Percentiles rank a stretch among this genome's conserved stretches.
These are phyloP conservation scores for Sciaenops ocellatus DNA, from an alignment of 2,797 vertebrate genomes.

Conservation along the genomic window DNA sequence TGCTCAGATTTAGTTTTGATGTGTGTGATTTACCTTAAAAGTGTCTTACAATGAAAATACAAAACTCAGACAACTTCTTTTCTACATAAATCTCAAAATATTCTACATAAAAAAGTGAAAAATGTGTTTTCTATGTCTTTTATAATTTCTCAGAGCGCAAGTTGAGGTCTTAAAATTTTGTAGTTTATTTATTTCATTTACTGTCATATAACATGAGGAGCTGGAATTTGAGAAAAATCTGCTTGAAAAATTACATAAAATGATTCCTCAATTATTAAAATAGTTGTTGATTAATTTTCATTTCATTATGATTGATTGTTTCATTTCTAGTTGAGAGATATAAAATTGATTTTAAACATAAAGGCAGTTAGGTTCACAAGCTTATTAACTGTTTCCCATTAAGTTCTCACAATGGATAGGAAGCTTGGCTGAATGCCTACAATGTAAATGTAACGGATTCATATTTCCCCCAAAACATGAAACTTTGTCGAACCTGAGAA, in stretches of 20 bases:
- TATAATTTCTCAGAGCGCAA: background rate
- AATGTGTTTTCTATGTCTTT: background rate
- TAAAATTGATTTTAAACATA: constrained; percentile 2
- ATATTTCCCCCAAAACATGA: constrained; percentile 7
- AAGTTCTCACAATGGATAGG: background rate
- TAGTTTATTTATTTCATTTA: background rate
- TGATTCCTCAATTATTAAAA: background rate
- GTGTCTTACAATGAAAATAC: background rate
- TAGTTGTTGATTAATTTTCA: background rate
- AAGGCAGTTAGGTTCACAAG: background rate
- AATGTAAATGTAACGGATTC: background rate
- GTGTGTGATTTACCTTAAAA: background rate
- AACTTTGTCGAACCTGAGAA: constrained; percentile 40
- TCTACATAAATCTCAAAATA: background rate
- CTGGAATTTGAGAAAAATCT: background rate
- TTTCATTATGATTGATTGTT: background rate
- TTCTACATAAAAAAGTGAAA: background rate
- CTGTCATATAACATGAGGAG: background rate
- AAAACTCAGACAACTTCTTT: background rate
- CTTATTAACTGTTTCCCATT: background rate
- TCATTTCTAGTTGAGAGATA: background rate
- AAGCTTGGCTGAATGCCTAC: background rate
- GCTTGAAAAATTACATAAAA: background rate
- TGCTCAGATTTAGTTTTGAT: background rate
- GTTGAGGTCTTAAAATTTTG: background rate